Evolutionary conservation across 2,888 invertebrate genomes (phyloP).

Genomic region (Hypomecis punctinalis): DNA sequence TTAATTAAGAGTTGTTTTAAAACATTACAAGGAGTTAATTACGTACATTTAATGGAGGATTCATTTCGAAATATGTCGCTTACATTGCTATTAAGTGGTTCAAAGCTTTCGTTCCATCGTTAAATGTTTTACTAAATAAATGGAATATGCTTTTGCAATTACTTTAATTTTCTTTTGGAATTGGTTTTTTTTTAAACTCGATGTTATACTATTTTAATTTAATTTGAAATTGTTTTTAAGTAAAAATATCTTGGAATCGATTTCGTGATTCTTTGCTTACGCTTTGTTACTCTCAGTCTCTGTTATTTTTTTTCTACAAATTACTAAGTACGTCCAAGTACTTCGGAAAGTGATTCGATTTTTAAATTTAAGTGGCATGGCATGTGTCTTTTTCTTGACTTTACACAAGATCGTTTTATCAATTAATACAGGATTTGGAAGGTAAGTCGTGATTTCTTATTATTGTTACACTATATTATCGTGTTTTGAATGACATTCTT

Average conservation of each 20-base stretch:
- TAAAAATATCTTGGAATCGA: constrained; percentile 76
- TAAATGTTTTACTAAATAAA: constrained; percentile 22
- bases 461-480: constrained; percentile 37
- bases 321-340: constrained; percentile 6
- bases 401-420: constrained; percentile 42
- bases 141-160: constrained; percentile 40
- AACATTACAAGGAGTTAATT: constrained; percentile 84
- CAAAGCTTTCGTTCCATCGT: constrained; percentile 47
- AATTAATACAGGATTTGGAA: constrained; percentile 52
- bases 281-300: constrained; percentile 50
- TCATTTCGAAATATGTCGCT: constrained; percentile 46
- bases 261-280: constrained; percentile 66
- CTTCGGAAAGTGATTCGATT: constrained; percentile 14
- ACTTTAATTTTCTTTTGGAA: constrained; percentile 4
- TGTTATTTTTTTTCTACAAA: constrained; percentile 42
- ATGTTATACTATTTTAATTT: constrained; percentile 37
- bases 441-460: constrained; percentile 70
- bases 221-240: constrained; percentile 41
- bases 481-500: constrained; percentile 45
- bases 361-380: constrained; percentile 63
- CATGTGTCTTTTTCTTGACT: constrained; percentile 58
- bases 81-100: constrained; percentile 53
- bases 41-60: constrained; percentile 55
- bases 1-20: constrained; percentile 75
- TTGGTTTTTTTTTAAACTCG: constrained; percentile 27